Conservation (phyloP, 2,113 vertebrate species). For the Casuarius casuarius region DNA sequence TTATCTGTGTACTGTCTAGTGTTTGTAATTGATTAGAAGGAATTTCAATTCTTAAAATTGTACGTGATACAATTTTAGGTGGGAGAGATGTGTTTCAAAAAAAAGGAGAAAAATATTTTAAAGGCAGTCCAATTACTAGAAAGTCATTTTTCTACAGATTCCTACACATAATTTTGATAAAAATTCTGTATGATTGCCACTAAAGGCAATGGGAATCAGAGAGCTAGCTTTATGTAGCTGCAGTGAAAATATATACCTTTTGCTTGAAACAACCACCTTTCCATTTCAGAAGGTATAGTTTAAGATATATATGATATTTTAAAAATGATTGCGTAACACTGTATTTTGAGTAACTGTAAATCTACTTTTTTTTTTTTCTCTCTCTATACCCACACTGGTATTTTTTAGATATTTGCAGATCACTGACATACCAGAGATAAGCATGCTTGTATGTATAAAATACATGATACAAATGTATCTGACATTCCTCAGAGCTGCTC, state of each 20-base stretch:
- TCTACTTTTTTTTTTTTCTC: not conserved
- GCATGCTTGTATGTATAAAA: not conserved
- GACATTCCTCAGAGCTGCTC: not conserved
- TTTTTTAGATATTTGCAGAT: not conserved
- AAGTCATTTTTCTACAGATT: not conserved
- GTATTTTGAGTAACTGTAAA: not conserved
- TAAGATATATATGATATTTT: not conserved
- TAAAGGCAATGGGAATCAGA: not conserved
- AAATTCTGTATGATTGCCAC: not conserved
- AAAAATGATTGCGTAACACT: not conserved
- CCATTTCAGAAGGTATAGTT: not conserved
- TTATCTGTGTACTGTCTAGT: not conserved
- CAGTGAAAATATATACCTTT: not conserved
- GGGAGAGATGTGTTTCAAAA: not conserved
- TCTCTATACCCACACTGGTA: not conserved
- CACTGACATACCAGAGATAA: not conserved
- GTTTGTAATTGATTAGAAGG: not conserved
- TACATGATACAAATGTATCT: not conserved
- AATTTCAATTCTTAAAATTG: not conserved
- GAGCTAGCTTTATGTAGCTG: not conserved
- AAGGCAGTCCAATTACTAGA: not conserved
- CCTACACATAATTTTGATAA: not conserved
- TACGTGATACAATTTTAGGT: not conserved
- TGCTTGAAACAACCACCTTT: not conserved
- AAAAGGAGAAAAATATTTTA: not conserved